Base-by-base conservation (phyloP, 1,140 invertebrate genomes). In the Philopotamus ludificatus region DNA sequence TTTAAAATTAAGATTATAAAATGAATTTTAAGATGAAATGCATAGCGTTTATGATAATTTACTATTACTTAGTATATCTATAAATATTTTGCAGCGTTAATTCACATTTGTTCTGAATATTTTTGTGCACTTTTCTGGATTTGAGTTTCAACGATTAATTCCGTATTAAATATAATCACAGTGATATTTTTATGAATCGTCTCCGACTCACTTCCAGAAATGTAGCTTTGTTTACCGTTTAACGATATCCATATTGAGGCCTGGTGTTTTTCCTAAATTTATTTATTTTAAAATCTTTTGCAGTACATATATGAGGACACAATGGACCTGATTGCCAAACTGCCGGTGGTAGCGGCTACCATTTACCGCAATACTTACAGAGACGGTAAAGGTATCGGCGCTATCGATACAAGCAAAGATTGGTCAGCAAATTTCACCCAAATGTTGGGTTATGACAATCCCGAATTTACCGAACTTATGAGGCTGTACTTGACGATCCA, bases 401-500 rank as follows among this genome's bases (percentile, higher is more conserved):
- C 93, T 1, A 94, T 98, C 70, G 93, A 98, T 74, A 82, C 88
- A 1, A 86, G 86, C 73, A 91, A 92, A 74, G 96, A 98, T 82
- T 98, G 95, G 95, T 92, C 92, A 1, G 87, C 86, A 71, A 99
- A 99, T 79, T 98, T 98, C 77, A 84, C 89, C 54, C 85, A 84
- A 69, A 97, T 97, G 93, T 83, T 98, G 10, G 95, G 95, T 45
- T 97, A 92, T 79, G 90, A 94, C 55, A 86, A 94, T 73, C 79
- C 85, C 8, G 76, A 90, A 71, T 98, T 98, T 79, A 90, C 89
- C 25, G 96, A 99, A 75, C 85, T 98, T 23, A 89, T 98, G 89
- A 85, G 96, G 65, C 84, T 98, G 12, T 98, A 98, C 74, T 84
- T 98, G 64, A 97, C 95, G 50, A 97, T 98, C 72, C 96, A 98